Base-by-base conservation (phyloP, 1,140 invertebrate species). In the Anoplophora glabripennis region DNA sequence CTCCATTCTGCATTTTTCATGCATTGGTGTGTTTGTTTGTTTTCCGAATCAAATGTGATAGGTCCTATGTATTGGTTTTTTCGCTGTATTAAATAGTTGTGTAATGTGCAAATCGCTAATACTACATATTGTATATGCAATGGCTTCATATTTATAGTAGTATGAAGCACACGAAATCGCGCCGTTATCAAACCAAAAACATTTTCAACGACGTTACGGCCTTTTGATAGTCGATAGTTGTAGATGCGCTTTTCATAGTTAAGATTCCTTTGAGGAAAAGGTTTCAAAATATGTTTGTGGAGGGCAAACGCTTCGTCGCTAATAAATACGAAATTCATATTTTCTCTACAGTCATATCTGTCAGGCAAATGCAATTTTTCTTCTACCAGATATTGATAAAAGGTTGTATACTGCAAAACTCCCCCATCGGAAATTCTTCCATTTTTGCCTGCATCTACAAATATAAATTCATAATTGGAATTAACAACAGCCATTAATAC, bases 81-180 rank as follows among this genome's bases (percentile, higher is more conserved):
- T 37, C 14, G 8, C 18, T 9, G 15, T 4, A 8, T 14, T 36
- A 52, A 21, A 53, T 48, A 57, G 40, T 48, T 57, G 36, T 57
- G 55, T n/a, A 49, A 40, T 17, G 34, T 14, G 12, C 55, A 57
- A 49, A 57, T 49, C 47, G 55, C 55, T 21, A 41, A 40, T 4
- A 57, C 46, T 37, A 57, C 10, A 47, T 57, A 40, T 34, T 15
- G 48, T 38, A 5, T 28, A 14, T 49, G 47, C 40, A 33, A 12
- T 10, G 33, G 55, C 15, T 17, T 21, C 35, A 38, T 18, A 28
- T 58, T 42, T 42, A 58, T 51, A 48, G 52, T 21, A 36, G 55
- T 60, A 33, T 63, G 57, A 18, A 63, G 47, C 47, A 63, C 60
- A 60, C 61, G 35, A 48, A 62, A 62, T 44, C 42, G 10, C 12